Conservation (phyloP, 2,113 vertebrate genomes). For the Hirundichthys speculiger region DNA sequence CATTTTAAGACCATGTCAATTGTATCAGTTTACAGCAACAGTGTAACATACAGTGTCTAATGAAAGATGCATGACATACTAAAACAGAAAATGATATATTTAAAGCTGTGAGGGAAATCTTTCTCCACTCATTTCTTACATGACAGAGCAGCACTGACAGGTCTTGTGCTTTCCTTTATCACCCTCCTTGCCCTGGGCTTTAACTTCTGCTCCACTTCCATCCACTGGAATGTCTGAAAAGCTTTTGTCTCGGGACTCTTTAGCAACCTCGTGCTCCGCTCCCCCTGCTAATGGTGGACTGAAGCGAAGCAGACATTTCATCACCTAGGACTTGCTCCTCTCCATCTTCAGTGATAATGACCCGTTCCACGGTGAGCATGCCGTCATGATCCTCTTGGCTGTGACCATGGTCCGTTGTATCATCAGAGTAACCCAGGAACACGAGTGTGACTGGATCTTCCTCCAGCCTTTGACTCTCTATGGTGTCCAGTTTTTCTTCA, state of each 20-base stretch:
- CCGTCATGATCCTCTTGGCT: slow-evolving; percentile 36
- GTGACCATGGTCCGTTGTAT: background rate
- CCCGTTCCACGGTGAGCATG: slow-evolving; percentile 69
- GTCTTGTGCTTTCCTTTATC: slow-evolving; percentile 57
- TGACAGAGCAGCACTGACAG: slow-evolving; percentile 78
- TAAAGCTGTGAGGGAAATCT: slow-evolving; percentile 1
- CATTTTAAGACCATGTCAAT: too few species aligned
- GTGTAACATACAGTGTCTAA: too few species aligned
- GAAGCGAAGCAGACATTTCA: background rate
- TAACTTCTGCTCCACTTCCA: slow-evolving; percentile 18
- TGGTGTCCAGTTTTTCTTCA: background rate
- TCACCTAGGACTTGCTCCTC: slow-evolving; percentile 46
- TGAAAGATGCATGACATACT: too few species aligned
- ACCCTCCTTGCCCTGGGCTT: slow-evolving; percentile 18
- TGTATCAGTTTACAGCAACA: too few species aligned
- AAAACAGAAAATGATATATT: background rate
- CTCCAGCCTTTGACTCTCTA: slow-evolving; percentile 47
- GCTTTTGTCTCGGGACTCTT: slow-evolving; percentile 14
- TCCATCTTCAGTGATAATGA: slow-evolving; percentile 70
- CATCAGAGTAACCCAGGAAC: slow-evolving; percentile 72
- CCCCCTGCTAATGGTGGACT: background rate
- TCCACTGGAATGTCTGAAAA: slow-evolving; percentile 58
- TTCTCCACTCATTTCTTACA: slow-evolving; percentile 54
- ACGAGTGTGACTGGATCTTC: slow-evolving; percentile 70
- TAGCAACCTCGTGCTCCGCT: slow-evolving; percentile 2